These are phyloP conservation scores for Halictus quadricinctus DNA, from an alignment of 2,888 invertebrate genomes.

Conservation along the genomic window DNA sequence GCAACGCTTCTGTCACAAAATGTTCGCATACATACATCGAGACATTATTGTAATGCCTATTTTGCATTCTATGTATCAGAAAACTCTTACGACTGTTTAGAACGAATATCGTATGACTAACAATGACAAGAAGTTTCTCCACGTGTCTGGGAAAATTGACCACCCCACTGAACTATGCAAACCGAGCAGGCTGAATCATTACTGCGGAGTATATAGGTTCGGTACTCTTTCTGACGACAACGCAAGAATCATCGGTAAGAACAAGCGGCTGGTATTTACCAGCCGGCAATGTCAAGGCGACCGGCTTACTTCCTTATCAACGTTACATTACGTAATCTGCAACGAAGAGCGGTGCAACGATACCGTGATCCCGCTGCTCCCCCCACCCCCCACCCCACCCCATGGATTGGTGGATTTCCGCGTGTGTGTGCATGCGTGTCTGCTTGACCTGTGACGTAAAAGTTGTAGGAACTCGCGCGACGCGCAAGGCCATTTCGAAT, in stretches of 20 bases:
- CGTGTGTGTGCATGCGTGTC: not conserved
- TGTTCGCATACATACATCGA: no score
- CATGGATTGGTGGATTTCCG: not conserved
- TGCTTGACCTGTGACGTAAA: slow-evolving; percentile 69
- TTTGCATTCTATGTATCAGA: not conserved
- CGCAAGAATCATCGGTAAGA: slow-evolving; percentile 47
- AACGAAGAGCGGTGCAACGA: slow-evolving; percentile 62
- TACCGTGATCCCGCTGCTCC: slow-evolving; percentile 52
- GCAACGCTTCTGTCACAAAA: no score
- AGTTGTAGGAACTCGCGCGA: slow-evolving; percentile 40
- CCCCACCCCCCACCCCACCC: not conserved
- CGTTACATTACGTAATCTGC: slow-evolving; percentile 56
- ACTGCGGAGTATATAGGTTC: not conserved
- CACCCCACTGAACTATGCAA: not conserved
- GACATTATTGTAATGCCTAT: not conserved
- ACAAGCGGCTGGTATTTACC: slow-evolving; percentile 51
- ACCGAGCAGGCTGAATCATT: not conserved
- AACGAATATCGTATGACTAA: not conserved
- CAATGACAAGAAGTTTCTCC: not conserved
- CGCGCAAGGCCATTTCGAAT: slow-evolving; percentile 56
- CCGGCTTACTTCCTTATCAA: slow-evolving; percentile 69
- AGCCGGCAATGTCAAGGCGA: slow-evolving; percentile 69
- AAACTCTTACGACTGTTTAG: not conserved
- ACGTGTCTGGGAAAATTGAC: not conserved
- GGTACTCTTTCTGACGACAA: not conserved